Conservation (phyloP, 2,113 vertebrate species). For the Azemiops feae region DNA sequence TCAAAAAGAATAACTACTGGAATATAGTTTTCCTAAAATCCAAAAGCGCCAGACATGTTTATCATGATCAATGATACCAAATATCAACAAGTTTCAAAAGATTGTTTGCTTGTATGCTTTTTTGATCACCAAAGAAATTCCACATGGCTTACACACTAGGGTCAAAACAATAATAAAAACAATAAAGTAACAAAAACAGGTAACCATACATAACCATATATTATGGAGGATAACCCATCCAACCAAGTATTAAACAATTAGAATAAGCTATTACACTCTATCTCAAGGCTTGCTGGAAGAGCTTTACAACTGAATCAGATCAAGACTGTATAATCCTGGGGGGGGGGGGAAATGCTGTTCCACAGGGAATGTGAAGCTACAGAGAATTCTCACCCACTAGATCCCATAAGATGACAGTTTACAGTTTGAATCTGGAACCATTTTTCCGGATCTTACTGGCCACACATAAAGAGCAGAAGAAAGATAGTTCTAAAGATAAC, state of each 20-base stretch:
- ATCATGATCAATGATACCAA: neutral
- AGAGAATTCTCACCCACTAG: neutral
- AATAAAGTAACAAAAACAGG: neutral
- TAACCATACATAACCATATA: neutral
- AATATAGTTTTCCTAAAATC: neutral
- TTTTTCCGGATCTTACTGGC: no score
- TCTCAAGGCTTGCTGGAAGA: neutral
- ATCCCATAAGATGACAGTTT: no score
- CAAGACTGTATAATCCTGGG: neutral
- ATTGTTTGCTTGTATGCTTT: neutral
- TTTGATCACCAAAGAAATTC: neutral
- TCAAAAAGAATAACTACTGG: neutral
- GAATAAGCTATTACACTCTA: neutral
- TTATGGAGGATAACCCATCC: neutral
- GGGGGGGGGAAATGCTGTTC: neutral
- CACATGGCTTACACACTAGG: neutral
- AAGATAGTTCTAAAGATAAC: no score
- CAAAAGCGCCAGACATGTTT: neutral
- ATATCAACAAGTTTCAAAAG: neutral
- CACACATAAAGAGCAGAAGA: no score
- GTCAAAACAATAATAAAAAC: neutral
- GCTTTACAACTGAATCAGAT: neutral
- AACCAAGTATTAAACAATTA: neutral
- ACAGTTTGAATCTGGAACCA: no score
- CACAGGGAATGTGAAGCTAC: neutral